phyloP scores from a whole-genome alignment of 1,140 invertebrate species.

The Achatina immaculata region DNA sequence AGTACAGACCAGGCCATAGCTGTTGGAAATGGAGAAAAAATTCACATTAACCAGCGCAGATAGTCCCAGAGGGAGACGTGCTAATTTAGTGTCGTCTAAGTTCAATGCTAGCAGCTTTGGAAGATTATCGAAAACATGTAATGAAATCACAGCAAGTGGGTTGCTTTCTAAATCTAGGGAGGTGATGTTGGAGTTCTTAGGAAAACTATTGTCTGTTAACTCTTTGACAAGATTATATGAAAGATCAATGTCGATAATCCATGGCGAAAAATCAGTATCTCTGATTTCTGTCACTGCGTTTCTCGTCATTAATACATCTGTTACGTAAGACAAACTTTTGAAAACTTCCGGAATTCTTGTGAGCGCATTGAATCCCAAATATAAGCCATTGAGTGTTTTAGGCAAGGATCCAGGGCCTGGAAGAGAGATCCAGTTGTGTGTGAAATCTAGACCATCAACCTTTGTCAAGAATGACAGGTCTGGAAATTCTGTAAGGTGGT shows the following conservation, averaged over 20 bases:
- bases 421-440: neutral
- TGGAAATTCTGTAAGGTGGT: neutral
- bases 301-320: too few relatives aligned
- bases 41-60: neutral
- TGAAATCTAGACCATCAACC: neutral
- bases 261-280: too few relatives aligned
- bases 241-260: too few relatives aligned
- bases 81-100: neutral
- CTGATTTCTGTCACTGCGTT: too few relatives aligned
- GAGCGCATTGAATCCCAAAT: too few relatives aligned
- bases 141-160: neutral
- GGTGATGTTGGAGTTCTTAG: neutral
- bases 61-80: neutral
- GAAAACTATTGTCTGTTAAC: neutral
- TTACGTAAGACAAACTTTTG: too few relatives aligned
- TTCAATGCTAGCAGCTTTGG: neutral
- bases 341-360: too few relatives aligned
- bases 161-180: neutral
- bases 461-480: neutral
- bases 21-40: neutral
- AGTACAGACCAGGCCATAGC: neutral
- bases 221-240: neutral
- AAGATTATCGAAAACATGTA: neutral
- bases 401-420: too few relatives aligned
- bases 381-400: too few relatives aligned